Percentiles rank a stretch among this genome's conserved stretches.
phyloP scores from a whole-genome alignment of 2,797 vertebrate genomes.

The Myotis planiceps region DNA sequence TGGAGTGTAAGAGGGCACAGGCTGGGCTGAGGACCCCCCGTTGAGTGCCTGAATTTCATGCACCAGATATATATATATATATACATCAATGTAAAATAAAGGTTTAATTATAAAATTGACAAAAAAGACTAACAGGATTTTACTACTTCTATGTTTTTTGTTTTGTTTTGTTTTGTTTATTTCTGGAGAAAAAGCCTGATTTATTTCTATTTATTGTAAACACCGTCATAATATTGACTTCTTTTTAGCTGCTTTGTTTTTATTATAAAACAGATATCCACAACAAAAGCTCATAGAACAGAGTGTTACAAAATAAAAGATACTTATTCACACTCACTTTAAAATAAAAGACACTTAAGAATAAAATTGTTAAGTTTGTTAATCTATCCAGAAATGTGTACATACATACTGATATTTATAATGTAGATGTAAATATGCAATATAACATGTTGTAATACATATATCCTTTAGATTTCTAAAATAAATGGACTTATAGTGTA shows the following conservation, averaged over 20 bases:
- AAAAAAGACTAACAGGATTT: conserved; percentile 31
- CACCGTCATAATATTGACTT: background rate
- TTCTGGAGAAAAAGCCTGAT: background rate
- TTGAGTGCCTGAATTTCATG: no score
- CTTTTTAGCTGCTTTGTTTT: conserved; percentile 9
- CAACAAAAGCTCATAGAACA: background rate
- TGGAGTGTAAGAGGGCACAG: no score
- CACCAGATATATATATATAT: no score
- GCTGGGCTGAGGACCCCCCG: no score
- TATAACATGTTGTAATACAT: background rate
- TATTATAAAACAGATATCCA: conserved; percentile 13
- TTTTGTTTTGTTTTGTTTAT: background rate
- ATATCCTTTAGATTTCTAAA: background rate
- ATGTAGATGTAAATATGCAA: background rate
- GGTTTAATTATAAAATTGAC: conserved; percentile 37
- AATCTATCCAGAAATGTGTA: background rate
- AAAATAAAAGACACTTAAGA: background rate
- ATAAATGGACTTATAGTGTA: background rate
- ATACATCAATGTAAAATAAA: background rate
- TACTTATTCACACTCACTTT: background rate
- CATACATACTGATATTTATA: background rate
- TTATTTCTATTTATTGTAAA: conserved; percentile 25
- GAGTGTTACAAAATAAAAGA: conserved; percentile 8
- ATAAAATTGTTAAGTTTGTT: background rate
- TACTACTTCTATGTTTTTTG: background rate